Conservation (phyloP, 2,888 invertebrate genomes). For the Rosalia funebris region DNA sequence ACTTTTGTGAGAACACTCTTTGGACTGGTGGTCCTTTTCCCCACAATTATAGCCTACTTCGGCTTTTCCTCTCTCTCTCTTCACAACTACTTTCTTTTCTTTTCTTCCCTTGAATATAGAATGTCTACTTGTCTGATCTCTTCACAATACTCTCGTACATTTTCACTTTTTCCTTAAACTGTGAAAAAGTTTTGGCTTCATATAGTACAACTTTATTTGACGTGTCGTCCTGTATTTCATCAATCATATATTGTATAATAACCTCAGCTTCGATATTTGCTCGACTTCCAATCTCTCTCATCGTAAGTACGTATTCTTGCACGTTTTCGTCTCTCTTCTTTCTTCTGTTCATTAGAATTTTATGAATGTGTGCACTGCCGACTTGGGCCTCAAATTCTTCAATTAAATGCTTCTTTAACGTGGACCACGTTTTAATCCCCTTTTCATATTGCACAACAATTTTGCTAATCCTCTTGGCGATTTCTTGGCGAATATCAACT, state of each 20-base stretch:
- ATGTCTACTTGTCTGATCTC: neutral
- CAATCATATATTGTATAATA: constrained; percentile 40
- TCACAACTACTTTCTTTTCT: neutral
- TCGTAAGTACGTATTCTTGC: constrained; percentile 55
- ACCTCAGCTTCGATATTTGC: constrained; percentile 32
- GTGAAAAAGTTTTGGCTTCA: constrained; percentile 33
- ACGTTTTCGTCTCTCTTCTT: constrained; percentile 52
- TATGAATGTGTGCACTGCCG: constrained; percentile 35
- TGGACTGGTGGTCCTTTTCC: constrained; percentile 28
- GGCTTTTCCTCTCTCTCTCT: constrained; percentile 3
- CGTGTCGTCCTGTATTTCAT: constrained; percentile 39
- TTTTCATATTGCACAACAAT: constrained; percentile 39
- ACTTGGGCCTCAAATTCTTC: constrained; percentile 39
- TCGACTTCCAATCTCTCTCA: constrained; percentile 51
- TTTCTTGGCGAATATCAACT: constrained; percentile 49
- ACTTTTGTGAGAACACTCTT: too few species aligned
- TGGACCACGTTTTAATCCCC: constrained; percentile 40
- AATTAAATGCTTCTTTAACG: constrained; percentile 35
- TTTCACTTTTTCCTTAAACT: constrained; percentile 39
- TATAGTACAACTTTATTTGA: constrained; percentile 40
- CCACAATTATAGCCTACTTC: constrained; percentile 33
- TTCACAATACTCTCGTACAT: constrained; percentile 34
- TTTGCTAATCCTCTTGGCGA: constrained; percentile 45
- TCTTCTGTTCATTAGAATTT: constrained; percentile 39
- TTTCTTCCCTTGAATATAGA: too few species aligned